Evolutionary conservation across 2,888 invertebrate species (phyloP), one percentile per base, ranked within the genome.

Genomic region (Drosophila siamana): DNA sequence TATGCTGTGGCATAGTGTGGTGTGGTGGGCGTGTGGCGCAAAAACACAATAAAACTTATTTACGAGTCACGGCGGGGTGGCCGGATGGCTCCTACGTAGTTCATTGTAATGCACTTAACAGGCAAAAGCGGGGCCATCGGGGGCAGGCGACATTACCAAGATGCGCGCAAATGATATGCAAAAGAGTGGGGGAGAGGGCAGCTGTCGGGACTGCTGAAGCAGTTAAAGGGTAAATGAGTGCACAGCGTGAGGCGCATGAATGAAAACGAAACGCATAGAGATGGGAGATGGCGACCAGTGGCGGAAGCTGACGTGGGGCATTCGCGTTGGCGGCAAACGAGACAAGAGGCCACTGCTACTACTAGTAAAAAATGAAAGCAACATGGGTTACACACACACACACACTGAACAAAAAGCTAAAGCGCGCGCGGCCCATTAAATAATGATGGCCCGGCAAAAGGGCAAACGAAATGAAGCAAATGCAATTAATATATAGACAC

Each of bases 31-130:
- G 80, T 70, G 64, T 63, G 54, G 61, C 75, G 76, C 52, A 75
- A 75, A 89, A 89, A 87, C 78, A 88, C 89, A 89, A 89, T 90
- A 86, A 90, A 89, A 88, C 88, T 89, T 88, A 90, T 90, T 90
- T 90, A 89, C 89, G 90, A 89, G 81, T 81, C 89, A 90, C 89
- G 85, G 73, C 86, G 82, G 88, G 79, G 78, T 70, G 72, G 72
- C 59, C 51, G 54, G 61, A 48, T 51, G 63, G 71, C 84, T 70
- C 64, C 81, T 50, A 71, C 74, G 77, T 74, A 89, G 88, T 89
- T 89, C 86, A 86, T 86, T 86, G 86, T 86, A 85, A 85, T 89
- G 88, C 88, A 89, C 89, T 88, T 84, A 88, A 88, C 56, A 19
- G 55, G 43, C 28, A 44, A 19, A 43, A 19, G 33, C 19, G 41